Percentiles rank a stretch among this genome's conserved stretches.
These are phyloP conservation scores for Sarcophilus harrisii DNA, from an alignment of 2,797 vertebrate species.

Conservation along the genomic window DNA sequence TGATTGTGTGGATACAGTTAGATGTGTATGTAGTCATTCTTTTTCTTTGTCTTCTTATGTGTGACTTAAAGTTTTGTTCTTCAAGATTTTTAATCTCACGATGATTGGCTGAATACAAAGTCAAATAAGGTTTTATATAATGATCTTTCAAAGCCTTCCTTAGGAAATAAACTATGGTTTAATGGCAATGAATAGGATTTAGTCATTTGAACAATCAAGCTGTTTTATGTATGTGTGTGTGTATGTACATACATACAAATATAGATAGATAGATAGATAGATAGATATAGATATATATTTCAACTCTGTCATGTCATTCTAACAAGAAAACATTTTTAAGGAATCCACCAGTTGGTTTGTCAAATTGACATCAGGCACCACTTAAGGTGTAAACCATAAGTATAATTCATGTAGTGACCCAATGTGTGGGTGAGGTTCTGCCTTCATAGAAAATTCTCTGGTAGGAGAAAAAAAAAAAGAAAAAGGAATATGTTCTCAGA, in stretches of 20 bases:
- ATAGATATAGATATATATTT: slow-evolving; percentile 43
- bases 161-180: neutral
- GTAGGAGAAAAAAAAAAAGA: slow-evolving; percentile 18
- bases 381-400: slow-evolving; percentile 70
- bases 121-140: neutral
- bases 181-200: neutral
- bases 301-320: slow-evolving; percentile 78
- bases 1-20: neutral
- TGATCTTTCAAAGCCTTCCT: neutral
- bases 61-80: neutral
- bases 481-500: slow-evolving; percentile 29
- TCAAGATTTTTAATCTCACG: neutral
- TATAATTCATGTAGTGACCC: slow-evolving; percentile 71
- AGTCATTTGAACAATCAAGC: neutral
- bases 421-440: slow-evolving; percentile 44
- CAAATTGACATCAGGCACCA: slow-evolving; percentile 76
- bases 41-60: neutral
- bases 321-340: slow-evolving; percentile 74
- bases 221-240: too few species aligned
- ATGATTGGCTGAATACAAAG: neutral
- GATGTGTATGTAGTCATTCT: neutral
- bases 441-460: slow-evolving; percentile 50
- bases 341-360: slow-evolving; percentile 76
- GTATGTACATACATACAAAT: too few species aligned
- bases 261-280: too few species aligned